phyloP scores from a whole-genome alignment of 1,140 invertebrate genomes.

The Macrostomum lignano region DNA sequence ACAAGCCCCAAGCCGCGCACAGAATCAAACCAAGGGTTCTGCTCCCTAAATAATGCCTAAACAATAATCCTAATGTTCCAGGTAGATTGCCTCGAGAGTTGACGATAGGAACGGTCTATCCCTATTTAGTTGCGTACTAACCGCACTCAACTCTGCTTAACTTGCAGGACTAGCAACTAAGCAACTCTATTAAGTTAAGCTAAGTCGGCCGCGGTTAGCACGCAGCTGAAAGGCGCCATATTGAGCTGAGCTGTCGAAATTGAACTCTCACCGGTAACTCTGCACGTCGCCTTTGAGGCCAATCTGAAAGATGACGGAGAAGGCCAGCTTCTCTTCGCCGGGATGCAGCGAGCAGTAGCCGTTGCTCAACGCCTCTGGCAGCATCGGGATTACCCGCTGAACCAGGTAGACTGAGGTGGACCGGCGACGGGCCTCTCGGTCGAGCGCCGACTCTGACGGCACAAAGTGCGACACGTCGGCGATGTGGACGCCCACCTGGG shows the following conservation, averaged over 20 bases:
- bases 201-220: too few relatives aligned
- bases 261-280: too few relatives aligned
- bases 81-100: too few relatives aligned
- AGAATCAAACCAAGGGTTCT: too few relatives aligned
- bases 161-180: too few relatives aligned
- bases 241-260: neutral
- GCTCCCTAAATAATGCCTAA: too few relatives aligned
- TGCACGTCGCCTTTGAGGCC: conserved; percentile 7
- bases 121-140: too few relatives aligned
- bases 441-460: conserved; percentile 22
- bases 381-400: conserved; percentile 44
- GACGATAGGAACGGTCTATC: too few relatives aligned
- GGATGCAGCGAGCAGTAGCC: conserved; percentile 55
- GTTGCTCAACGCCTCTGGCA: conserved; percentile 50
- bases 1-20: too few relatives aligned
- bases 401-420: conserved; percentile 28
- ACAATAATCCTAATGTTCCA: too few relatives aligned
- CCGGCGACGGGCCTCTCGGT: conserved; percentile 22
- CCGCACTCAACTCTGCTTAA: too few relatives aligned
- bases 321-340: conserved; percentile 48
- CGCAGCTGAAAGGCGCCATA: neutral
- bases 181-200: too few relatives aligned
- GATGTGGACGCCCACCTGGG: conserved; percentile 31
- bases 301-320: conserved; percentile 53
- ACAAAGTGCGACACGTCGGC: conserved; percentile 30